Base-by-base conservation (phyloP, 1,140 invertebrate genomes). In the Drosophila bocki region DNA sequence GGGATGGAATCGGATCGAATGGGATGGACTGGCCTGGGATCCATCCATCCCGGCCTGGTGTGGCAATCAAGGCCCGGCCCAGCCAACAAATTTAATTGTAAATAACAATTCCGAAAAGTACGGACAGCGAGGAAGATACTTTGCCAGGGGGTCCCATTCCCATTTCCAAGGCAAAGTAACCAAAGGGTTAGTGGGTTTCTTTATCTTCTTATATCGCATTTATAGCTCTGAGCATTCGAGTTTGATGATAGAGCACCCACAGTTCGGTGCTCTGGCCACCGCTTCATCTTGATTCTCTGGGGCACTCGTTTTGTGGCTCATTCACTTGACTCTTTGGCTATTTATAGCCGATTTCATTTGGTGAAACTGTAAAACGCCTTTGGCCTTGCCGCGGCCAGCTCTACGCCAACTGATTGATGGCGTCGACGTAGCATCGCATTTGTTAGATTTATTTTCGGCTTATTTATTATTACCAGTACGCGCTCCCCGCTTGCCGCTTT, bases 371-470 rank as follows among this genome's bases (percentile, higher is more conserved):
- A 90, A 85, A 90, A 69, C 81, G 81, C 85, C 85, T 88, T 79
- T 79, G 85, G 85, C 85, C 78, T 76, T 69, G 61, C 64, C 13
- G 35, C 57, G 62, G 44, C 60, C 47, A n/a, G 63, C 47, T 47
- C 51, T 54, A 22, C 37, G 11, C 65, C 58, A 35, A 33, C 78
- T 90, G 85, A 90, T 90, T 90, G 85, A 90, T 90, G 85, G 81
- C 81, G 85, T 90, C 75, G 70, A 90, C 81, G 84, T 57, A 39
- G 74, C 75, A 78, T 69, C 74, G 54, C 47, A 85, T 86, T 87
- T 86, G 65, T 51, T 82, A 83, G 78, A 90, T 90, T 84, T 90
- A 90, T 90, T 90, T 90, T 90, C 83, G 80, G 81, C 71, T 87
- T 76, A 87, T 80, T 82, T 86, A 68, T 82, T 86, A 67, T 90